Conservation (phyloP, 2,113 vertebrate genomes). For the Plecturocebus donacophilus region DNA sequence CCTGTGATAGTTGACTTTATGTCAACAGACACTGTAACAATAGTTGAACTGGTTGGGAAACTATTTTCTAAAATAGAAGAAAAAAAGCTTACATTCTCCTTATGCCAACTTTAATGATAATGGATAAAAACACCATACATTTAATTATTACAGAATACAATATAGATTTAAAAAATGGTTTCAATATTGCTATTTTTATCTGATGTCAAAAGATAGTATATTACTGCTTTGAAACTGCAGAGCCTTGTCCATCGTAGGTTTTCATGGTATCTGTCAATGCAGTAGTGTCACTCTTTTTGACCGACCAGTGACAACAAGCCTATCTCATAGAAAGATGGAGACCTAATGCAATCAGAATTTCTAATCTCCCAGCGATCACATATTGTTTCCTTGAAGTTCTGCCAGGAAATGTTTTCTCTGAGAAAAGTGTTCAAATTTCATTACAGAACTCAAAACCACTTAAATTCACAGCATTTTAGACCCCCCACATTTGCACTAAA, state of each 20-base stretch:
- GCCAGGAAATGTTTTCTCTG: conserved; percentile 58
- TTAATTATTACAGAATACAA: background rate
- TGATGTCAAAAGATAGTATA: background rate
- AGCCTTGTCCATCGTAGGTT: background rate
- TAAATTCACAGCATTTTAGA: conserved; percentile 49
- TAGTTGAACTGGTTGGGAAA: too few relatives aligned
- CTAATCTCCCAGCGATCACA: conserved; percentile 61
- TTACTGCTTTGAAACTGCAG: background rate
- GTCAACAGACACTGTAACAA: too few relatives aligned
- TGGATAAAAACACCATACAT: background rate
- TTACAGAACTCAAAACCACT: conserved; percentile 55
- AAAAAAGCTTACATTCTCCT: background rate
- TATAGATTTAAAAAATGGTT: background rate
- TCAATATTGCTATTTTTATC: background rate
- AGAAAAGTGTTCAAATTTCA: conserved; percentile 64
- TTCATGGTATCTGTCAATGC: background rate
- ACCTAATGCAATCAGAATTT: conserved; percentile 60
- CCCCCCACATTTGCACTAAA: background rate
- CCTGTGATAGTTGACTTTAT: too few relatives aligned
- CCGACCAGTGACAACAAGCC: conserved; percentile 13
- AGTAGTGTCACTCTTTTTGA: conserved; percentile 39
- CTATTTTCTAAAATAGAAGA: background rate
- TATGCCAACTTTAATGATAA: background rate
- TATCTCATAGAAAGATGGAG: conserved; percentile 48
- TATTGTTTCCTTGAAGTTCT: conserved; percentile 31